phyloP scores from a whole-genome alignment of 2,113 vertebrate genomes.

The Microtus oregoni region DNA sequence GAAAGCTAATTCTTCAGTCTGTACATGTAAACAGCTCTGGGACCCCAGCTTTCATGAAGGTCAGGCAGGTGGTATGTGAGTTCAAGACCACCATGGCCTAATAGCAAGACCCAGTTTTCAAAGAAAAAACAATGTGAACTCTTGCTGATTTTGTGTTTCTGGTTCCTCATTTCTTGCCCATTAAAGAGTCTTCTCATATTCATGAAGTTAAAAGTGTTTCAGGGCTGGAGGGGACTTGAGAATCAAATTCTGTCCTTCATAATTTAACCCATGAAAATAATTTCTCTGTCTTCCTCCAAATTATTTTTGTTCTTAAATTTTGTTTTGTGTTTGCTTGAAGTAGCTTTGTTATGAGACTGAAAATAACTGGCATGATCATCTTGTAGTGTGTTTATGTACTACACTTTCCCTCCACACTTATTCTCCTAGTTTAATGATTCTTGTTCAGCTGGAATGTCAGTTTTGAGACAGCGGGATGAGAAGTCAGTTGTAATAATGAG shows the following conservation, averaged over 20 bases:
- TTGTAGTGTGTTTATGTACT: not conserved
- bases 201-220: slow-evolving; percentile 14
- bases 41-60: not conserved
- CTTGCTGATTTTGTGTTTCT: not conserved
- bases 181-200: not conserved
- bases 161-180: not conserved
- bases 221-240: not conserved
- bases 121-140: not conserved
- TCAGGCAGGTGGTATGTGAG: not conserved
- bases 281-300: not conserved
- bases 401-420: not conserved
- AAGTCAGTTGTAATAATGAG: slow-evolving; percentile 23
- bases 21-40: not conserved
- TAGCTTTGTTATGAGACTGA: not conserved
- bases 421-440: not conserved
- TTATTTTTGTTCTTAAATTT: not conserved
- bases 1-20: not conserved
- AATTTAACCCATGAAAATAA: not conserved
- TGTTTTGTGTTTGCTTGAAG: not conserved
- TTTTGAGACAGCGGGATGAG: not conserved
- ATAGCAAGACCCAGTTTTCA: not conserved
- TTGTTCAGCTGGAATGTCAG: not conserved
- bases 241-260: not conserved
- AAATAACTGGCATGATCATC: not conserved
- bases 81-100: not conserved